These are phyloP conservation scores for Plutomurus gul DNA, from an alignment of 1,140 invertebrate species.

Conservation along the genomic window DNA sequence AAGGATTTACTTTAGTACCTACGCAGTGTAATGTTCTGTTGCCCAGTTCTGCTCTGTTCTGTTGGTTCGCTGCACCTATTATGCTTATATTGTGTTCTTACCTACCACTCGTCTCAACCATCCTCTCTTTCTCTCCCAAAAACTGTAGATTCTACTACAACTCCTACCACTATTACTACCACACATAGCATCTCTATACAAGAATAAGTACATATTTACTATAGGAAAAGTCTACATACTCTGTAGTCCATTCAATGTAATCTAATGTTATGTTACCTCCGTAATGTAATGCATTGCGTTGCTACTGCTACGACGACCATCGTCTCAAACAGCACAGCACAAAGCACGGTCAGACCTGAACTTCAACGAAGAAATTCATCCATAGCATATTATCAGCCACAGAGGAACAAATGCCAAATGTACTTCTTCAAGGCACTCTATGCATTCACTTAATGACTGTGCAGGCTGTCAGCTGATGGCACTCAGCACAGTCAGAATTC, in stretches of 20 bases:
- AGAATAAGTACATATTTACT: too few relatives aligned
- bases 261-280: constrained; percentile 16
- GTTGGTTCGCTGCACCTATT: background rate
- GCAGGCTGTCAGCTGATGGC: too few relatives aligned
- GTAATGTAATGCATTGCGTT: constrained; percentile 9
- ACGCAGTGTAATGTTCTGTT: background rate
- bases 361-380: background rate
- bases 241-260: background rate
- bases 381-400: background rate
- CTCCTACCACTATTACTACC: too few relatives aligned
- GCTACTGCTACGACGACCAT: too few relatives aligned
- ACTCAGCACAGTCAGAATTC: too few relatives aligned
- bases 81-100: too few relatives aligned
- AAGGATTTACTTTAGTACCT: background rate
- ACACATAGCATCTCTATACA: too few relatives aligned
- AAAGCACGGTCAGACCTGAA: too few relatives aligned
- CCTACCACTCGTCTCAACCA: too few relatives aligned
- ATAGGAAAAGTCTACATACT: background rate
- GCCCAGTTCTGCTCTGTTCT: background rate
- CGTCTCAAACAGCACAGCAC: background rate
- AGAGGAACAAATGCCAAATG: background rate
- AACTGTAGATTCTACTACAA: too few relatives aligned
- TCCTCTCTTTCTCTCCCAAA: too few relatives aligned
- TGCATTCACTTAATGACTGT: too few relatives aligned
- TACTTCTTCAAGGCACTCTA: background rate